Conservation (phyloP, 2,113 vertebrate species). For the Nyctereutes procyonoides region DNA sequence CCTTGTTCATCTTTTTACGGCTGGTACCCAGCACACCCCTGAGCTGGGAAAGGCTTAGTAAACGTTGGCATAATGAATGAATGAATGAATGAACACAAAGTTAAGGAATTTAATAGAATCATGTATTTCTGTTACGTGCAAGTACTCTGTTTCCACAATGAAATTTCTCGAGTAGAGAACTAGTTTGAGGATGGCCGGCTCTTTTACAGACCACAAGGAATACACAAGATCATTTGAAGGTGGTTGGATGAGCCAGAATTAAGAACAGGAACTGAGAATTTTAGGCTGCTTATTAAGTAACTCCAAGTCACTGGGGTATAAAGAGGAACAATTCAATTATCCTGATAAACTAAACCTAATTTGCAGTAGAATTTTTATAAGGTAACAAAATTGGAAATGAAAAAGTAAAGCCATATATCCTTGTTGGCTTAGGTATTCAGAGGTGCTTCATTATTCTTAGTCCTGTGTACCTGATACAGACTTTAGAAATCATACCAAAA, state of each 20-base stretch:
- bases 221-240: not conserved
- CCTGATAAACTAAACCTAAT: constrained; percentile 47
- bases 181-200: not conserved
- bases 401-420: not conserved
- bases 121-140: not conserved
- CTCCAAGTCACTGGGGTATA: not conserved
- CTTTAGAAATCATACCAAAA: constrained; percentile 28
- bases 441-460: constrained; percentile 23
- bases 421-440: not conserved
- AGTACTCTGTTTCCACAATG: not conserved
- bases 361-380: constrained; percentile 34
- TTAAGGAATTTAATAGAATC: not conserved
- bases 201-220: not conserved
- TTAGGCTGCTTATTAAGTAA: constrained; percentile 12
- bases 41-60: not conserved
- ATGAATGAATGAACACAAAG: not conserved
- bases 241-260: not conserved
- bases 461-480: not conserved
- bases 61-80: not conserved
- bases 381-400: not conserved
- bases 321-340: constrained; percentile 35
- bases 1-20: not conserved
- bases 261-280: not conserved
- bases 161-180: not conserved
- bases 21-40: no score